Conservation (phyloP, 2,113 vertebrate species). For the Danio rerio region DNA sequence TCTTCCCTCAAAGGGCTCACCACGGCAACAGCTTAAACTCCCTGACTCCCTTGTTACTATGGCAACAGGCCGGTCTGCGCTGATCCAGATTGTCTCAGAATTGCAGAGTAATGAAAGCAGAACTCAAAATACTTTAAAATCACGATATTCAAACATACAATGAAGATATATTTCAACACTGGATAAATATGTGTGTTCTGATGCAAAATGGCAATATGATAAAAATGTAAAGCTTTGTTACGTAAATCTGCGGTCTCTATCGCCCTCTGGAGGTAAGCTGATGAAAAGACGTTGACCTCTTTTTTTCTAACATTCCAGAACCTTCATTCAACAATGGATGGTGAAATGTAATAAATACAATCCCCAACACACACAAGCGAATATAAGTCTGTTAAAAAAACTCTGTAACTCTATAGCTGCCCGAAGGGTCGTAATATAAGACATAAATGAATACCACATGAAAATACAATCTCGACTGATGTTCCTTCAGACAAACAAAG, state of each 20-base stretch:
- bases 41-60: constrained; percentile 69
- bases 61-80: constrained; percentile 69
- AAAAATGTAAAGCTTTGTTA: neutral
- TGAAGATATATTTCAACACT: neutral
- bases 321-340: constrained; percentile 57
- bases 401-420: neutral
- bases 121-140: neutral
- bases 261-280: constrained; percentile 45
- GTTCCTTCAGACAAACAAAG: neutral
- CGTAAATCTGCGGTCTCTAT: constrained; percentile 7
- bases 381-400: neutral
- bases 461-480: neutral
- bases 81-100: constrained; percentile 27
- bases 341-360: neutral
- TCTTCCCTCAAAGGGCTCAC: constrained; percentile 47
- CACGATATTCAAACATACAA: constrained; percentile 10
- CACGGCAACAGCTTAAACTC: constrained; percentile 58
- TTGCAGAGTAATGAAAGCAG: neutral
- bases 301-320: constrained; percentile 71
- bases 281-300: constrained; percentile 64
- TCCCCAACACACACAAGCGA: neutral
- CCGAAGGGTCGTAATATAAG: neutral
- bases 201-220: neutral
- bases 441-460: neutral
- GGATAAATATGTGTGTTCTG: neutral